phyloP scores from a whole-genome alignment of 2,113 vertebrate species.

The Nycticryphes semicollaris region DNA sequence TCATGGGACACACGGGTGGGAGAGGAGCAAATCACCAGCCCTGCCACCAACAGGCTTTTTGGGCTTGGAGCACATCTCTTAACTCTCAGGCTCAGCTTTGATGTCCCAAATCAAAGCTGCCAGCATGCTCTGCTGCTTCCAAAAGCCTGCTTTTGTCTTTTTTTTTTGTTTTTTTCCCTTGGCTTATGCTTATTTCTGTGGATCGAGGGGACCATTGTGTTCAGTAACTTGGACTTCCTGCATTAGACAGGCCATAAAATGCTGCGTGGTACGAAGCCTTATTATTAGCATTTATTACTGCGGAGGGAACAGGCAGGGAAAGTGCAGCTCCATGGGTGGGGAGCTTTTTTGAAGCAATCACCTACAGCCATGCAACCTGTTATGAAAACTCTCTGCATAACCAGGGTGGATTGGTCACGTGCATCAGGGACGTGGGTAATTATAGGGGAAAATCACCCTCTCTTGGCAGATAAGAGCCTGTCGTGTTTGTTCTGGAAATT shows the following conservation, averaged over 20 bases:
- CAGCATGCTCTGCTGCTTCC: background rate
- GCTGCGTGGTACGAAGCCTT: background rate
- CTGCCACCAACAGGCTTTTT: background rate
- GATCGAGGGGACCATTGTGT: background rate
- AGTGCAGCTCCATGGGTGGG: conserved; percentile 1
- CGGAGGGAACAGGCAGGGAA: background rate
- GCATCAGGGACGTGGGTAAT: background rate
- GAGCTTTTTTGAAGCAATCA: conserved; percentile 56
- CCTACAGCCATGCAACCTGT: conserved; percentile 41
- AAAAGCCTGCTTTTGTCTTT: background rate
- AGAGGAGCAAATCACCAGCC: background rate
- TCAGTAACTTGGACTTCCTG: background rate
- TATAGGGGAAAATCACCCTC: background rate
- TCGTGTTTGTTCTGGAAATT: background rate
- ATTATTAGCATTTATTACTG: conserved; percentile 18
- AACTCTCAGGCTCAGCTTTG: background rate
- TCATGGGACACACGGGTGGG: fast-evolving
- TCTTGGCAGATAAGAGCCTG: background rate
- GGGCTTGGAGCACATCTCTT: fast-evolving
- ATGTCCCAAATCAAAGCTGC: background rate
- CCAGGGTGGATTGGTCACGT: background rate
- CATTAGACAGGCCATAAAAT: background rate
- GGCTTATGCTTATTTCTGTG: background rate
- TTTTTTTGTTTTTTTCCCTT: background rate
- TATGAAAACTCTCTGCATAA: background rate